Evolutionary conservation across 2,113 vertebrate genomes (phyloP).

Genomic region (Varanus salvator): DNA sequence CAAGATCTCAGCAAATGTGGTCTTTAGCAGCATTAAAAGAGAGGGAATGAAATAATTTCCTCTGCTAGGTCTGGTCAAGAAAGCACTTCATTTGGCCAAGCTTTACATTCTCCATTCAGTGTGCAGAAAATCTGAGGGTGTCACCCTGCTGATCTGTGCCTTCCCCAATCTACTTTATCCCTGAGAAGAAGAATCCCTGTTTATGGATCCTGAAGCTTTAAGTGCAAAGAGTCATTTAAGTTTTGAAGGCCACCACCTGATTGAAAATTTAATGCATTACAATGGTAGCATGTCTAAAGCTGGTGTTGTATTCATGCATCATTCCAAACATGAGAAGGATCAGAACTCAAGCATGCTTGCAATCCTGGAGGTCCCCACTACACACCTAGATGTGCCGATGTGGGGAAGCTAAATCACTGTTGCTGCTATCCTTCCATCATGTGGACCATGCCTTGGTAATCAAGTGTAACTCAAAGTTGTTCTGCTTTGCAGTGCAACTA

Average conservation of each 20-base stretch:
- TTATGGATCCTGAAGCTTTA: neutral
- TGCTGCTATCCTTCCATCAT: too few species aligned
- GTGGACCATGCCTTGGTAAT: neutral
- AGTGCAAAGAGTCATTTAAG: neutral
- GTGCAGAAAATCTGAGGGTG: neutral
- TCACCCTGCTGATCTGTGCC: neutral
- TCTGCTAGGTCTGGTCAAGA: neutral
- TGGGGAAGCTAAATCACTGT: neutral
- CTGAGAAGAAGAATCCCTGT: neutral
- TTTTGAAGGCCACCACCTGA: too few species aligned
- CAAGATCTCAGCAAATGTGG: neutral
- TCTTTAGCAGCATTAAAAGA: neutral
- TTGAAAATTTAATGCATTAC: neutral
- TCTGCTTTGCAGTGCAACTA: neutral
- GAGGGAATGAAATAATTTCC: neutral
- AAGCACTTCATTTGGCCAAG: neutral
- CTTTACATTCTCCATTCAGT: neutral
- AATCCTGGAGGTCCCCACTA: neutral
- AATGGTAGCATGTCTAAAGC: neutral
- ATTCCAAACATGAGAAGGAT: neutral
- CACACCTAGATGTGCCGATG: neutral
- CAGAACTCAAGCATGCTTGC: neutral
- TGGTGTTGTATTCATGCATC: neutral
- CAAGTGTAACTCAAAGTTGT: neutral
- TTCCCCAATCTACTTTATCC: neutral